Conservation (phyloP, 2,888 invertebrate genomes). For the Aspidiotus rigidus region DNA sequence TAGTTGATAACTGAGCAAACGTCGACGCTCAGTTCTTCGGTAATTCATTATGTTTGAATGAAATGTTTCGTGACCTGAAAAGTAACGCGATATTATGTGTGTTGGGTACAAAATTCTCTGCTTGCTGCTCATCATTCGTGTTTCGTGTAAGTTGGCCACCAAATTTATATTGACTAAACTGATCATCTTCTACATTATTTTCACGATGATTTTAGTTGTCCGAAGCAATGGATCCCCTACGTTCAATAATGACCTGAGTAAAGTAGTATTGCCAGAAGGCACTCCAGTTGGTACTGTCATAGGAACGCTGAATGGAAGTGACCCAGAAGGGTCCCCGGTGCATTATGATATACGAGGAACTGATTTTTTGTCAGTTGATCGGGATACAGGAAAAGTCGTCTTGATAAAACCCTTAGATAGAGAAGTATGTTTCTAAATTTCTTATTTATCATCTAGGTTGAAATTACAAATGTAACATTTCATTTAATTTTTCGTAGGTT, state of each 20-base stretch:
- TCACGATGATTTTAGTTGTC: conserved; percentile 6
- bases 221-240: conserved; percentile 56
- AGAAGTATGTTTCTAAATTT: conserved; percentile 53
- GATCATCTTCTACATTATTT: no score
- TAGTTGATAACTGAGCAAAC: no score
- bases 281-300: conserved; percentile 68
- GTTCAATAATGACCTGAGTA: conserved; percentile 67
- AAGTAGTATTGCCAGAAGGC: conserved; percentile 65
- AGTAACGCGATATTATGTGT: no score
- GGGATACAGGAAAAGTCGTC: conserved; percentile 67
- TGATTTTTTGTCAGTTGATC: conserved; percentile 68
- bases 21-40: no score
- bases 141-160: no score
- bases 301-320: conserved; percentile 66
- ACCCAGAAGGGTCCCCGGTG: conserved; percentile 70
- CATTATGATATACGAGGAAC: conserved; percentile 67
- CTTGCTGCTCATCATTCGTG: no score
- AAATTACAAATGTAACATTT: background rate
- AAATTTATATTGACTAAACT: no score
- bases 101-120: no score
- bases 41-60: no score
- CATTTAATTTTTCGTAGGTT: conserved; percentile 49
- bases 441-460: background rate
- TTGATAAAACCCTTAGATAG: conserved; percentile 70
- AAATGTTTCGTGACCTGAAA: no score